Conservation (phyloP, 53 echinoderm and acorn worm genomes). For the Astropecten irregularis region DNA sequence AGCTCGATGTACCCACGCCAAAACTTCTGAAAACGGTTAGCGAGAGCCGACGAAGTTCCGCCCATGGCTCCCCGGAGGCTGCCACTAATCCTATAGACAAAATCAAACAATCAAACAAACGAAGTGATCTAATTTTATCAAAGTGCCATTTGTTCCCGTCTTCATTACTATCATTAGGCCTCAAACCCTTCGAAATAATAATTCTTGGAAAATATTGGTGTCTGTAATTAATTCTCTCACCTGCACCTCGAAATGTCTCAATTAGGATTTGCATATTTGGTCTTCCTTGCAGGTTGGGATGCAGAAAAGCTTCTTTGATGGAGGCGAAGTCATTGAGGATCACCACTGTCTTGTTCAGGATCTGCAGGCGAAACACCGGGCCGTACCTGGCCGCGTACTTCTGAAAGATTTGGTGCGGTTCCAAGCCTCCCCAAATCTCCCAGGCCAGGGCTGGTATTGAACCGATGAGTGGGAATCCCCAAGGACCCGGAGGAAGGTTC, state of each 20-base stretch:
- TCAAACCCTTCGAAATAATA: too few relatives aligned
- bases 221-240: constrained; percentile 23
- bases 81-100: constrained; percentile 3
- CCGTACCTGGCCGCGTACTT: constrained; percentile 40
- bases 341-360: constrained; percentile 14
- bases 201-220: neutral
- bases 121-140: too few relatives aligned
- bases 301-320: constrained; percentile 35
- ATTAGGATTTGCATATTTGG: neutral
- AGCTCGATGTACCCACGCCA: constrained; percentile 70
- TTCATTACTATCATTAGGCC: too few relatives aligned
- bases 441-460: neutral
- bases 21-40: constrained; percentile 62
- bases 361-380: constrained; percentile 12
- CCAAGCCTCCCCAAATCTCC: constrained; percentile 1
- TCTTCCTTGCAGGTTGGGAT: constrained; percentile 18
- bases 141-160: too few relatives aligned
- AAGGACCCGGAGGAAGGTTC: constrained; percentile 43
- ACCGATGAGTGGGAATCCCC: constrained; percentile 26
- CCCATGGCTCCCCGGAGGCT: constrained; percentile 51
- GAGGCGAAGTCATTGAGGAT: constrained; percentile 51
- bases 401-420: constrained; percentile 4
- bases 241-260: neutral
- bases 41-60: constrained; percentile 59
- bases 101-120: neutral